phyloP scores from a whole-genome alignment of 2,797 vertebrate species.

The Buceros bicornis region DNA sequence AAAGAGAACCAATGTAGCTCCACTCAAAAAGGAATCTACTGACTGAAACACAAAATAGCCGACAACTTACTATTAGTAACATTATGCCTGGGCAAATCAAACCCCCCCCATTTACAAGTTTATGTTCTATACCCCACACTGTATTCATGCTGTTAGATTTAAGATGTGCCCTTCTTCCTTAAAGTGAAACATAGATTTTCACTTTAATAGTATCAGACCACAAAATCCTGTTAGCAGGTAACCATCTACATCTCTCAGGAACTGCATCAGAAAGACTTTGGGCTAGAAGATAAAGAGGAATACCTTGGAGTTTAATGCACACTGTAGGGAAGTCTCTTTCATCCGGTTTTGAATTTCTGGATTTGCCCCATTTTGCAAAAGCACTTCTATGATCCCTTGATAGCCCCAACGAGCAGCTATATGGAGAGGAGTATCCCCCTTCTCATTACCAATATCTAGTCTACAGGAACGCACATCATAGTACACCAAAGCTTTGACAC shows the following conservation, averaged over 20 bases:
- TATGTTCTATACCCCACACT: background rate
- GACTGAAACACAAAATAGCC: background rate
- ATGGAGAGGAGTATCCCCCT: slow-evolving; percentile 94
- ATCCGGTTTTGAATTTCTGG: slow-evolving; percentile 85
- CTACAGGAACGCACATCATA: slow-evolving; percentile 89
- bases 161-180: background rate
- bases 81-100: background rate
- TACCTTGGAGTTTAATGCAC: slow-evolving; percentile 95
- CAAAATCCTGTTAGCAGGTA: background rate
- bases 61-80: background rate
- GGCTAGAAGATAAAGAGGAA: background rate
- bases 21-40: background rate
- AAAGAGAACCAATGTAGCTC: background rate
- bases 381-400: slow-evolving; percentile 91
- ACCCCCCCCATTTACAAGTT: background rate
- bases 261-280: background rate
- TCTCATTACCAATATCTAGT: slow-evolving; percentile 91
- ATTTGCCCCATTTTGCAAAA: slow-evolving; percentile 92
- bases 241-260: background rate
- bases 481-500: slow-evolving; percentile 97
- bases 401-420: slow-evolving; percentile 96
- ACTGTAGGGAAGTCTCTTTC: slow-evolving; percentile 89
- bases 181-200: background rate
- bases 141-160: background rate
- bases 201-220: background rate